phyloP scores from a whole-genome alignment of 2,888 invertebrate species.

The Drosophila mulleri region DNA sequence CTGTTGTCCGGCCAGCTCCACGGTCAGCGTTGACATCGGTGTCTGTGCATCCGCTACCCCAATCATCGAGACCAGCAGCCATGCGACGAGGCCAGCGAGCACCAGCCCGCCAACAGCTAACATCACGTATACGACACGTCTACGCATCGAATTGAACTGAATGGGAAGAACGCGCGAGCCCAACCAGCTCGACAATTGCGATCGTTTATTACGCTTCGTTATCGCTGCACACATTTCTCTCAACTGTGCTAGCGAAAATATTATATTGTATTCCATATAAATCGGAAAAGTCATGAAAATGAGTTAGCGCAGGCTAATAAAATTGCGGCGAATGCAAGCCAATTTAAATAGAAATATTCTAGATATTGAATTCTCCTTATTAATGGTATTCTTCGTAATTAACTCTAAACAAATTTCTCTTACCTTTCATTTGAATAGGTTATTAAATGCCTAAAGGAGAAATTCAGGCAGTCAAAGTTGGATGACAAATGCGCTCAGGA shows the following conservation, averaged over 20 bases:
- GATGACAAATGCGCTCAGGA: conserved; percentile 92
- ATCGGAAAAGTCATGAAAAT: conserved; percentile 15
- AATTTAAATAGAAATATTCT: neutral
- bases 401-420: neutral
- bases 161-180: conserved; percentile 3
- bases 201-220: conserved; percentile 32
- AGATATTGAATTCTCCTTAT: neutral
- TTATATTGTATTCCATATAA: conserved; percentile 9
- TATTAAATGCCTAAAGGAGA: conserved; percentile 92
- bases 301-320: neutral
- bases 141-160: conserved; percentile 55
- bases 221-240: conserved; percentile 31
- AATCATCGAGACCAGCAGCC: conserved; percentile 46
- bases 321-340: neutral
- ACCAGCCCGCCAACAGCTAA: conserved; percentile 52
- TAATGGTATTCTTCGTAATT: neutral
- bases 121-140: conserved; percentile 67
- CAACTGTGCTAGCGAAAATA: neutral
- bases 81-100: conserved; percentile 33
- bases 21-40: conserved; percentile 29
- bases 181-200: conserved; percentile 6
- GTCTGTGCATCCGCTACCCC: conserved; percentile 22
- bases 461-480: conserved; percentile 91
- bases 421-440: conserved; percentile 77
- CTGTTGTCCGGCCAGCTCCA: conserved; percentile 68